Conservation (phyloP, 2,888 invertebrate species). For the Andrena flavipes region DNA sequence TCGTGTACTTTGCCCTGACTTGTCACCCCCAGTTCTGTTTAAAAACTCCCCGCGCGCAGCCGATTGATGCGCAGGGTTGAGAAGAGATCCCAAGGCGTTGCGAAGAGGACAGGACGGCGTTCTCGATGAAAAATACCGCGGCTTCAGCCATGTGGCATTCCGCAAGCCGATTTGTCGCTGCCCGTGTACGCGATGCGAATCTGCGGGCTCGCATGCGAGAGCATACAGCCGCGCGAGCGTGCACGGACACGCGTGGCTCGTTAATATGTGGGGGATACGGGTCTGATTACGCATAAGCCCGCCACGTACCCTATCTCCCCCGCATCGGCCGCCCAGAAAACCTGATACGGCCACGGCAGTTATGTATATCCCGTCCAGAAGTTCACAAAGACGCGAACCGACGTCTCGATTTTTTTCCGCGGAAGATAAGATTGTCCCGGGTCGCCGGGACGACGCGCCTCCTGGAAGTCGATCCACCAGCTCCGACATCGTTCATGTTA, state of each 20-base stretch:
- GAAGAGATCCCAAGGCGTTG: too few relatives aligned
- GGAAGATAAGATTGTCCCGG: constrained; percentile 80
- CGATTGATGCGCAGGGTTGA: too few relatives aligned
- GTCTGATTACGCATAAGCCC: constrained; percentile 80
- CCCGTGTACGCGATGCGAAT: constrained; percentile 52
- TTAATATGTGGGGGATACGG: constrained; percentile 75
- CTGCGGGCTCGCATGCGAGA: constrained; percentile 37
- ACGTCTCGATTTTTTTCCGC: constrained; percentile 81
- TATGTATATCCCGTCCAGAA: constrained; percentile 77
- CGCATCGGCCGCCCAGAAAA: constrained; percentile 77
- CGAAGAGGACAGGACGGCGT: neutral
- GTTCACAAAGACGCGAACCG: constrained; percentile 79
- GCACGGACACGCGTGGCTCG: constrained; percentile 45
- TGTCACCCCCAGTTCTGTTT: too few relatives aligned
- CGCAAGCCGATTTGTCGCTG: constrained; percentile 60
- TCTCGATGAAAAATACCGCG: constrained; percentile 23
- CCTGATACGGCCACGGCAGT: constrained; percentile 77
- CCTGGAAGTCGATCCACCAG: constrained; percentile 60
- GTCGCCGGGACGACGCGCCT: constrained; percentile 37
- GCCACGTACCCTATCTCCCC: constrained; percentile 73
- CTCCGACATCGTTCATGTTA: constrained; percentile 34
- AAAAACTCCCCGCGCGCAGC: too few relatives aligned
- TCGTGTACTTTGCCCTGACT: too few relatives aligned
- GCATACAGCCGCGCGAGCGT: constrained; percentile 8
- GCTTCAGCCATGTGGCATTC: constrained; percentile 21